phyloP scores from a whole-genome alignment of 2,797 vertebrate species.

The Euthynnus affinis region DNA sequence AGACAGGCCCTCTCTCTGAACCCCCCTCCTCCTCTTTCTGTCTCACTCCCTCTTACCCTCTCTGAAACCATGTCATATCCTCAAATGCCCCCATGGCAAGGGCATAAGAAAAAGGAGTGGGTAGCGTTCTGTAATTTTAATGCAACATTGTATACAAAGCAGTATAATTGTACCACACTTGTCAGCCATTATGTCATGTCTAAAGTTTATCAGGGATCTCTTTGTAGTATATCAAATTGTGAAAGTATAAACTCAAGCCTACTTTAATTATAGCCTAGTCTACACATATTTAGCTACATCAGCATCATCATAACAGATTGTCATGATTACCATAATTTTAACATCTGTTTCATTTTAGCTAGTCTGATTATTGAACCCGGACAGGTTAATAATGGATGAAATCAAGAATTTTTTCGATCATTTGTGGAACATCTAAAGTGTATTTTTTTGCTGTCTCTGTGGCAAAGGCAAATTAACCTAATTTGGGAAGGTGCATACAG shows the following conservation, averaged over 20 bases:
- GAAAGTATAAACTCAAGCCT: background rate
- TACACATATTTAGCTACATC: background rate
- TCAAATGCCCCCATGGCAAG: constrained; percentile 47
- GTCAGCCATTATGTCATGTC: background rate
- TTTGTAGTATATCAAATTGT: background rate
- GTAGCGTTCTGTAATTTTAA: constrained; percentile 6
- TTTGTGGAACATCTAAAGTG: constrained; percentile 41
- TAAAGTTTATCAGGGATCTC: background rate
- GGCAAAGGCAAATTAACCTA: constrained; percentile 76
- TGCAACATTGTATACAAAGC: constrained; percentile 1
- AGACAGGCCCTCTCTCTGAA: constrained; percentile 17
- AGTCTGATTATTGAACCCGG: constrained; percentile 24
- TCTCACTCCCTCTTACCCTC: constrained; percentile 29
- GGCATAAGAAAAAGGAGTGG: constrained; percentile 19
- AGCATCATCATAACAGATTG: background rate
- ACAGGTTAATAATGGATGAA: constrained; percentile 40
- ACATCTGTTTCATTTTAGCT: constrained; percentile 34
- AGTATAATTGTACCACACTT: background rate
- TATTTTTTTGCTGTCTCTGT: constrained; percentile 60
- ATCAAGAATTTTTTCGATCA: constrained; percentile 28
- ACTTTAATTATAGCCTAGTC: background rate
- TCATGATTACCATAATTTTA: background rate
- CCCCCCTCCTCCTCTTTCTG: constrained; percentile 19
- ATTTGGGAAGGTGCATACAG: constrained; percentile 78
- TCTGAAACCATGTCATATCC: constrained; percentile 43